Base-by-base conservation (phyloP, 1,140 invertebrate genomes). In the Daktulosphaira vitifoliae region DNA sequence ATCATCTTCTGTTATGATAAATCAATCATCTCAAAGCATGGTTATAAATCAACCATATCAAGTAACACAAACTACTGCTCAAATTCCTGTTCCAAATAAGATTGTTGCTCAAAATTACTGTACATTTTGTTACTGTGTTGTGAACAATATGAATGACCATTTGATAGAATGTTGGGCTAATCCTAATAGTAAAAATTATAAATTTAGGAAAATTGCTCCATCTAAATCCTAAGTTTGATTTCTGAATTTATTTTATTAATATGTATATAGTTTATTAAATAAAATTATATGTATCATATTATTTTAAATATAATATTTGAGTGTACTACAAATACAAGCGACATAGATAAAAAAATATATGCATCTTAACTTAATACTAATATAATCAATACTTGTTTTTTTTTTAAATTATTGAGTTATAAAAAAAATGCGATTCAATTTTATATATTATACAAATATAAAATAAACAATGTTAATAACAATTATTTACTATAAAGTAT, bases 161-260 rank as follows among this genome's bases (percentile, higher is more conserved):
- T 2, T 33, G 15, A 62, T 46, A 33, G 42, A 48, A 2, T 62
- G 56, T 48, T 62, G 42, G 56, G 23, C 25, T 0, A 62, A 62
- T 11, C 56, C 56, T n/a, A 18, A 20, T 48, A 62, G 42, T n/a
- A 48, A 46, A 62, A 48, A 6, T 13, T 33, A 62, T n/a, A 62
- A 62, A 6, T 62, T 48, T 6, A 62, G 56, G 29, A 62, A 62
- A 33, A 62, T 62, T 33, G 56, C 56, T 3, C 56, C 56, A 9
- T 62, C 56, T 15, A 51, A 29, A 51, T 16, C 15, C 13, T 13
- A 49, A 49, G 22, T 23, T 22, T 49, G 46, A 23, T 49, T 42
- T 42, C n/a, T n/a, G 15, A 15, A 4, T 15, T 37, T 37, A 37
- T 37, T 6, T 37, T 37, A 37, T 37, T 37, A 37, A 6, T 37